Percentiles rank a stretch among this genome's conserved stretches.
Conservation (phyloP, 2,797 vertebrate species). For the Chaunax sp. region DNA sequence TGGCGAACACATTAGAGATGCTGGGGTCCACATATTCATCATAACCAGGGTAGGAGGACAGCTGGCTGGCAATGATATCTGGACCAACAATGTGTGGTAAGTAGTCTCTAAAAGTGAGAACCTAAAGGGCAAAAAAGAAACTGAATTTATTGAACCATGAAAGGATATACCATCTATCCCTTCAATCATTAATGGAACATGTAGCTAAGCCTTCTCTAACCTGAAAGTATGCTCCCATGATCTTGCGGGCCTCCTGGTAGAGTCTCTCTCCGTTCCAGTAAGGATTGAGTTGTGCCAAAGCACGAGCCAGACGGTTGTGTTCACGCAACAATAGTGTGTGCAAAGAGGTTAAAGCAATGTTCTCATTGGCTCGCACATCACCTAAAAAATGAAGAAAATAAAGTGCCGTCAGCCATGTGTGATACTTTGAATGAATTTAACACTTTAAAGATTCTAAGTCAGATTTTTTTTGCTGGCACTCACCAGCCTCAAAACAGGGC, state of each 20-base stretch:
- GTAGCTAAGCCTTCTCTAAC: constrained; percentile 63
- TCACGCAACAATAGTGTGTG: constrained; percentile 89
- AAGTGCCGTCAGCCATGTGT: background rate
- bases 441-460: background rate
- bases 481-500: constrained; percentile 89
- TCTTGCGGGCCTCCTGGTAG: constrained; percentile 90
- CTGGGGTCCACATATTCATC: constrained; percentile 82
- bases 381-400: constrained; percentile 73
- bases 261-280: constrained; percentile 87
- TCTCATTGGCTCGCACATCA: constrained; percentile 85
- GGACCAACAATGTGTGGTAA: constrained; percentile 85
- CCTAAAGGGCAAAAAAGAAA: constrained; percentile 38
- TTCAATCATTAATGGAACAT: background rate
- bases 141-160: background rate
- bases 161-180: background rate
- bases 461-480: constrained; percentile 27
- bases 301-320: constrained; percentile 87
- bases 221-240: constrained; percentile 86
- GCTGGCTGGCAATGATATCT: constrained; percentile 45
- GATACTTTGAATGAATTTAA: background rate
- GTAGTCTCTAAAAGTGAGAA: constrained; percentile 87
- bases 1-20: constrained; percentile 88
- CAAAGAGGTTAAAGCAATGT: constrained; percentile 80
- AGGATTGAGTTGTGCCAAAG: constrained; percentile 84
- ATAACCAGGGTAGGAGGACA: constrained; percentile 84